Evolutionary conservation across 2,113 vertebrate genomes (phyloP), one percentile per base, ranked within the genome.

Genomic region (Bubalus kerabau): DNA sequence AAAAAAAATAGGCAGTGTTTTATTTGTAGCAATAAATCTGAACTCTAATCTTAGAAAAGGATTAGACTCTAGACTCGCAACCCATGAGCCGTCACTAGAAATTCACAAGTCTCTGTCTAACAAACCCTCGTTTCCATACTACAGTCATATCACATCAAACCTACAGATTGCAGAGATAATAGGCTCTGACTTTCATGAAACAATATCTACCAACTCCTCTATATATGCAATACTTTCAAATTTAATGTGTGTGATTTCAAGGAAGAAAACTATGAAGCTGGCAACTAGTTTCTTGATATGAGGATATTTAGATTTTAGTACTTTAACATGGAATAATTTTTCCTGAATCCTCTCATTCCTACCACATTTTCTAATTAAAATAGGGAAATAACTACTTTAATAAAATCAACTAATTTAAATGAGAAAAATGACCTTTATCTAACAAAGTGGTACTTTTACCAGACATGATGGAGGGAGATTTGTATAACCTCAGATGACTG

Each of bases 1-100:
- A 3, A 19, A 67, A 80, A 54, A 96, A 97, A 36, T 4, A 91
- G 9, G 54, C 54, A 87, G 32, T 85, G 56, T 97, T 92, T 97
- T 95, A 93, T 95, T 96, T 97, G 87, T 46, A 86, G 59, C 64
- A 88, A 92, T 94, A 97, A 96, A 95, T 87, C 80, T 74, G 24
- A 95, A 90, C 86, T 94, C 48, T 82, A 90, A 84, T 67, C 23
- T 82, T 80, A 10, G 9, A 32, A n/a, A 94, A 78, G 10, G 30
- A 23, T 91, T 91, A 40, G 67, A 40, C 67, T 94, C 43, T 50
- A 46, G 11, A 54, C 16, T 74, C 48, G 26, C n/a, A 56, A 60
- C 16, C 43, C 48, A 24, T 1, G 50, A 97, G 48, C 78, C 62
- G 32, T 32, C 83, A 84, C 54, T 78, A 76, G 59, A 96, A 92